These are phyloP conservation scores for Molossus alvarezi DNA, from an alignment of 2,797 vertebrate genomes.

Conservation along the genomic window DNA sequence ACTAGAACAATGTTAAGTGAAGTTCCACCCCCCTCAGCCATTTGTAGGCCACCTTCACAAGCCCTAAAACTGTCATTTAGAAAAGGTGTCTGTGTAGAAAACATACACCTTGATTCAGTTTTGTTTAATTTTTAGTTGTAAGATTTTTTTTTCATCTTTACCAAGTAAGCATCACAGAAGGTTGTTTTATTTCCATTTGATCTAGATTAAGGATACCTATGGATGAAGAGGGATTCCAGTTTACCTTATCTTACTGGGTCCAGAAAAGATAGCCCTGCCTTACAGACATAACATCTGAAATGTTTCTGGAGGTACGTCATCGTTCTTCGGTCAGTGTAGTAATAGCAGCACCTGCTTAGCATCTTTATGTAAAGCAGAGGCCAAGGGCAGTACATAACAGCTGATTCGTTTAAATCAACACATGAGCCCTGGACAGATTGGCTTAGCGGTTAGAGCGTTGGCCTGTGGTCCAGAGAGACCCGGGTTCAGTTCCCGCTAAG, in stretches of 20 bases:
- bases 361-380: not conserved
- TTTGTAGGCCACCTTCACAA: not conserved
- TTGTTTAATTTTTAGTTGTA: constrained; percentile 30
- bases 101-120: not conserved
- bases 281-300: not conserved
- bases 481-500: too few relatives aligned
- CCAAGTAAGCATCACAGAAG: not conserved
- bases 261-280: not conserved
- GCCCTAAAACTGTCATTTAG: not conserved
- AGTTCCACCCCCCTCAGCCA: not conserved
- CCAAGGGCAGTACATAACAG: too few relatives aligned
- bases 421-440: too few relatives aligned
- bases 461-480: too few relatives aligned
- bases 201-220: not conserved
- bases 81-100: not conserved
- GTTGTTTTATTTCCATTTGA: not conserved
- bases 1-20: not conserved
- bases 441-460: too few relatives aligned
- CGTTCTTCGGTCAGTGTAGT: not conserved
- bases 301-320: not conserved
- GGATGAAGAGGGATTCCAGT: not conserved
- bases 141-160: not conserved
- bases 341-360: not conserved
- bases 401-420: not conserved
- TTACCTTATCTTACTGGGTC: not conserved